Percentiles rank a stretch among this genome's conserved stretches.
Conservation (phyloP, 2,888 invertebrate genomes). For the Colletes collaris region DNA sequence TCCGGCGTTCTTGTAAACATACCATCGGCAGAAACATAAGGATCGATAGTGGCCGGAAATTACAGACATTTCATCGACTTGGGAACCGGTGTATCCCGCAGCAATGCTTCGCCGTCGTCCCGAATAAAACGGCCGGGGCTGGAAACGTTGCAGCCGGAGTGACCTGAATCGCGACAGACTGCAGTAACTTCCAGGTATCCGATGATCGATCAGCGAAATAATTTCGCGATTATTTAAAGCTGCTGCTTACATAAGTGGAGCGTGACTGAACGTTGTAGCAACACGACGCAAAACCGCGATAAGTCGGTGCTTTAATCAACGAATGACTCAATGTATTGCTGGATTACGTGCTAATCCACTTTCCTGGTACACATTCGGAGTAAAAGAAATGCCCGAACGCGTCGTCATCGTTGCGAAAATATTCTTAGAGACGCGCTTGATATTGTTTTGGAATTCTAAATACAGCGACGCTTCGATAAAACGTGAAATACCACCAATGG, state of each 20-base stretch:
- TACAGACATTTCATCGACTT: conserved; percentile 53
- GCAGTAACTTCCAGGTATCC: not conserved
- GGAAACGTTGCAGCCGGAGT: conserved; percentile 7
- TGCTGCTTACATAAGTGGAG: conserved; percentile 8
- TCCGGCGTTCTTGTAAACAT: conserved; percentile 45
- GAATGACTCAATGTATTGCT: not conserved
- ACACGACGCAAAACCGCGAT: not conserved
- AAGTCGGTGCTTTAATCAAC: conserved; percentile 6
- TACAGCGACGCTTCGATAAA: too few species aligned
- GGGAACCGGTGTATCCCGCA: conserved; percentile 25
- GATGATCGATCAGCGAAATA: conserved; percentile 43
- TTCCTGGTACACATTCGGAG: not conserved
- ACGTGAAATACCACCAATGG: too few species aligned
- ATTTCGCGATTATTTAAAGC: conserved; percentile 41
- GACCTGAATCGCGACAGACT: conserved; percentile 28
- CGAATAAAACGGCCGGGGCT: conserved; percentile 24
- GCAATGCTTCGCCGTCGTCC: not conserved
- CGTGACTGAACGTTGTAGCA: conserved; percentile 6
- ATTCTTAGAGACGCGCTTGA: too few species aligned
- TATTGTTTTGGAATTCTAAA: too few species aligned
- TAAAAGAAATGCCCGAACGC: too few species aligned
- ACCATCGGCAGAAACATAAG: conserved; percentile 37
- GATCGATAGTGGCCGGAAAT: conserved; percentile 52
- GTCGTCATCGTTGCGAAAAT: too few species aligned
- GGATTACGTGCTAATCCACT: not conserved